phyloP scores from a whole-genome alignment of 2,888 invertebrate species.

The Pyrrhosoma nymphula region DNA sequence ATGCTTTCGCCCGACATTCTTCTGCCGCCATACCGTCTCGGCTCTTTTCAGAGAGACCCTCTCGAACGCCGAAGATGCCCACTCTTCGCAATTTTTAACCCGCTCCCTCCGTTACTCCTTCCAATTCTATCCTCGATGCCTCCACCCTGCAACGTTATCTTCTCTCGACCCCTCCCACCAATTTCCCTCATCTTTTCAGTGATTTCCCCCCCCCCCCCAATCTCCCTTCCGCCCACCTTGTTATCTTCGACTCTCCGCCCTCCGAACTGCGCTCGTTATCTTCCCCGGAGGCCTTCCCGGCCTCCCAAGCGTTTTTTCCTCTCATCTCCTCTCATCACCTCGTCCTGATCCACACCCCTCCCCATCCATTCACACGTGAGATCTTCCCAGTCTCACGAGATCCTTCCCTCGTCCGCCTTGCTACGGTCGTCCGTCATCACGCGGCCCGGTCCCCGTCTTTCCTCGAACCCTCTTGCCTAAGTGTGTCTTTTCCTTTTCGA shows the following conservation, averaged over 20 bases:
- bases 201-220: slow-evolving; percentile 3
- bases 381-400: not conserved
- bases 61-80: not conserved
- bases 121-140: not conserved
- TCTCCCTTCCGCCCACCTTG: slow-evolving; percentile 49
- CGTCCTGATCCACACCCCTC: not conserved
- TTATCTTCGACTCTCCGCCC: slow-evolving; percentile 34
- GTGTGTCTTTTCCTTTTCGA: no score
- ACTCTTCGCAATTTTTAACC: slow-evolving; percentile 21
- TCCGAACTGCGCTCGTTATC: slow-evolving; percentile 21
- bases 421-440: no score
- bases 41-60: not conserved
- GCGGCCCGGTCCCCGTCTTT: not conserved
- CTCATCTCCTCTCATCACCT: slow-evolving; percentile 46
- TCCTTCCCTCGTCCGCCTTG: not conserved
- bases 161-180: no score
- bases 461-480: not conserved
- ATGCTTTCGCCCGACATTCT: not conserved
- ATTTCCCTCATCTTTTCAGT: not conserved
- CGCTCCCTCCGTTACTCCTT: not conserved
- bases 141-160: no score
- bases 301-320: slow-evolving; percentile 5
- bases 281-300: slow-evolving; percentile 4
- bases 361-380: not conserved
- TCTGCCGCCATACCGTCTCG: not conserved